Conservation (phyloP, 2,888 invertebrate species). For the Rugalucina vietnamica region DNA sequence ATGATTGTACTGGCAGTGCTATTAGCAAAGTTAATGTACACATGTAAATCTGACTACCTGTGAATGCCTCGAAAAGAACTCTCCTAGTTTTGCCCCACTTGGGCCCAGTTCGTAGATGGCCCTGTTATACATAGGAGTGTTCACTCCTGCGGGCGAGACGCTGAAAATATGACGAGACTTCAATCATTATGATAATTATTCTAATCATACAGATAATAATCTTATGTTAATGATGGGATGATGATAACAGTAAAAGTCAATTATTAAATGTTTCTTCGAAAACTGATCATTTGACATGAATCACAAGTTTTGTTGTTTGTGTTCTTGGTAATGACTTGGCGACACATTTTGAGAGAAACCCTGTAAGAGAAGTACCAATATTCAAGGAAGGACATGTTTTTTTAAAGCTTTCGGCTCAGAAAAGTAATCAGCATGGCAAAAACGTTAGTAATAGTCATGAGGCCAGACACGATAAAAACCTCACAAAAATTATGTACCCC, state of each 20-base stretch:
- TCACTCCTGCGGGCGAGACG: background rate
- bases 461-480: background rate
- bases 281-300: background rate
- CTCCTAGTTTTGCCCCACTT: background rate
- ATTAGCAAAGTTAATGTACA: too few relatives aligned
- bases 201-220: background rate
- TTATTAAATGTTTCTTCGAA: background rate
- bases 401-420: background rate
- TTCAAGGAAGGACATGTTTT: background rate
- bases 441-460: background rate
- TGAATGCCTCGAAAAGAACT: background rate
- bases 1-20: too few relatives aligned
- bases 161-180: too few relatives aligned
- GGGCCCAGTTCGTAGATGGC: background rate
- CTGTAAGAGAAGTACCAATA: background rate
- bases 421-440: background rate
- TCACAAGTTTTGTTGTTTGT: background rate
- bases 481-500: background rate
- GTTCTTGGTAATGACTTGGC: background rate
- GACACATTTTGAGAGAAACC: background rate
- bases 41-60: too few relatives aligned
- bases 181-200: too few relatives aligned
- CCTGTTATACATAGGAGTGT: background rate
- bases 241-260: background rate
- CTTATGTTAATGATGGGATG: background rate